phyloP scores from a whole-genome alignment of 2,888 invertebrate species.

The Temnothorax rugatulus region DNA sequence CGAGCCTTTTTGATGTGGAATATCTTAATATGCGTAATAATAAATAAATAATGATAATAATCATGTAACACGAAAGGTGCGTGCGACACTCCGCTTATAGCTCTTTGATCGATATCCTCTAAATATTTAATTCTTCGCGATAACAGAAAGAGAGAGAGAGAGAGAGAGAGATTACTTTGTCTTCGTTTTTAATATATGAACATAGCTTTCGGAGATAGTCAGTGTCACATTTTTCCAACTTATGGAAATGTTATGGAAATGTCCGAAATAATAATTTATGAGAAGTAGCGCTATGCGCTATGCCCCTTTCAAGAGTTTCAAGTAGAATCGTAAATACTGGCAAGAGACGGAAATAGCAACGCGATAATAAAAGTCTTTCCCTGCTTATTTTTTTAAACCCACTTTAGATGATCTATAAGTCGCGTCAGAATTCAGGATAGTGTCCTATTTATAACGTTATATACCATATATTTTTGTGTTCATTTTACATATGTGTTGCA shows the following conservation, averaged over 20 bases:
- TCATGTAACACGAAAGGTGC: background rate
- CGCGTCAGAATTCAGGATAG: constrained; percentile 6
- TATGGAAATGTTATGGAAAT: background rate
- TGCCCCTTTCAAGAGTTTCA: background rate
- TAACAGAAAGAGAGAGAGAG: background rate
- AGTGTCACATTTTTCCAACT: background rate
- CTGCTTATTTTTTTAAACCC: constrained; percentile 10
- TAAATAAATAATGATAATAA: constrained; percentile 5
- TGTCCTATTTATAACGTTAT: background rate
- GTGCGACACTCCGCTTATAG: background rate
- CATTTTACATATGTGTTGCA: background rate
- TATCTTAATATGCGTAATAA: background rate
- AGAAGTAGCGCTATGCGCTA: background rate
- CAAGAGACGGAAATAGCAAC: constrained; percentile 7
- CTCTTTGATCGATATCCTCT: constrained; percentile 8
- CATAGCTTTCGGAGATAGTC: background rate
- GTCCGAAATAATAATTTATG: constrained; percentile 21
- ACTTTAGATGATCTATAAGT: constrained; percentile 14
- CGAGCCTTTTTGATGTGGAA: background rate
- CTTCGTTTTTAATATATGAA: background rate
- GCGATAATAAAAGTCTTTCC: background rate
- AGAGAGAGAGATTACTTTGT: background rate
- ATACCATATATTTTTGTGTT: background rate
- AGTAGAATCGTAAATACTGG: background rate
- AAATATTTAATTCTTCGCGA: background rate